Conservation (phyloP, 2,113 vertebrate species). For the Pseudorhombus dupliciocellatus region DNA sequence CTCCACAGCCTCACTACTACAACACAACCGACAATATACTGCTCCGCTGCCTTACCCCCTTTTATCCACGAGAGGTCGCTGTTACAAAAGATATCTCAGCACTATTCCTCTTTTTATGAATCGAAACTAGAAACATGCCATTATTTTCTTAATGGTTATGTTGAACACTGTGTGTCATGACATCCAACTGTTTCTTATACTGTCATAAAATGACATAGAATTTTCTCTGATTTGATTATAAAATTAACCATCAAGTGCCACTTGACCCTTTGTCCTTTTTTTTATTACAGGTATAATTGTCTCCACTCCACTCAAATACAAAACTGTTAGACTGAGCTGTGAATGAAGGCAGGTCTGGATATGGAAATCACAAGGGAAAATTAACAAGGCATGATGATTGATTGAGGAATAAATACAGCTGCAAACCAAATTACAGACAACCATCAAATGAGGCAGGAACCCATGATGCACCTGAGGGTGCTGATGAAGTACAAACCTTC, state of each 20-base stretch:
- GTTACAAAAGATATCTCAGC: background rate
- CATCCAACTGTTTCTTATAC: too few species aligned
- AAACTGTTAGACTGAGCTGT: too few species aligned
- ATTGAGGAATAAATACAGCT: background rate
- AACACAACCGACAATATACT: background rate
- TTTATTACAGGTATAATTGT: too few species aligned
- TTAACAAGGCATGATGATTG: too few species aligned
- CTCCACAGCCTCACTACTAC: background rate
- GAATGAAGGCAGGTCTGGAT: too few species aligned
- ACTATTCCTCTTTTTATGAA: background rate
- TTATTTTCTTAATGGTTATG: background rate
- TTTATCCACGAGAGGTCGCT: slow-evolving; percentile 41
- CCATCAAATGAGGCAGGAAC: slow-evolving; percentile 9
- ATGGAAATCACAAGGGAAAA: too few species aligned
- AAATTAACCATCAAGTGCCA: too few species aligned
- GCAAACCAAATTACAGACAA: slow-evolving; percentile 8
- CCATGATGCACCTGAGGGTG: background rate
- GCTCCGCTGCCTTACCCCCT: background rate
- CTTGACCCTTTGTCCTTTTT: too few species aligned
- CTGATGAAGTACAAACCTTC: background rate
- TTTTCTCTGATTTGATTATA: too few species aligned
- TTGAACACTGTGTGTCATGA: too few species aligned
- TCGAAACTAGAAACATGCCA: background rate
- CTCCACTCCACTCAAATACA: too few species aligned
- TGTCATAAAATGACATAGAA: too few species aligned